These are phyloP conservation scores for human (Homo sapiens) DNA, from an alignment of 2,113 vertebrate genomes.

Conservation along the genomic window GRCh38 chr2:154729501-154730000, in stretches of 20 bases:
- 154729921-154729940: neutral
- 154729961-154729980: neutral
- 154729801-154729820: slow-evolving; percentile 17
- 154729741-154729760: neutral
- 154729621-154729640: neutral
- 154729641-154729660: neutral
- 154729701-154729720: accelerated
- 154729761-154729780: neutral
- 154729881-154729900: neutral
- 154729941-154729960: neutral
- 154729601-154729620: neutral
- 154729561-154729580: neutral
- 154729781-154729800: neutral
- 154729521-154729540: neutral
- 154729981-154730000: neutral
- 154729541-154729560: neutral
- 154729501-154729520: neutral
- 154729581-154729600: neutral
- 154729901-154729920: neutral
- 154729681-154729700: neutral
- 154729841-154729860: neutral
- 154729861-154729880: neutral
- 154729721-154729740: neutral
- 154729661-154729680: neutral
- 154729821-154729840: neutral